Conservation (phyloP, 2,797 vertebrate genomes). For the Alauda arvensis region DNA sequence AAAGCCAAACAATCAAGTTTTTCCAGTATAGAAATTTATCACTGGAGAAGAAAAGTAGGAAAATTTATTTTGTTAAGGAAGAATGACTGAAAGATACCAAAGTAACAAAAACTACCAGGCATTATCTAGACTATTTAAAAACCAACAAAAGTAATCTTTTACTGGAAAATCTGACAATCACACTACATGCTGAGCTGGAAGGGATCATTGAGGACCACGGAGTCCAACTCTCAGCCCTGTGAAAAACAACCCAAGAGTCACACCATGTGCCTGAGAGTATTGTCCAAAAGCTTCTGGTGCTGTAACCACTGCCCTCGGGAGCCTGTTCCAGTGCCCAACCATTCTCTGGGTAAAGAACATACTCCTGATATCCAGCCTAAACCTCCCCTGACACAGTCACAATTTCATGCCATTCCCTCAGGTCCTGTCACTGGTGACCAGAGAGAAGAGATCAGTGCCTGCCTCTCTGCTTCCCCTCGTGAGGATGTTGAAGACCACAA, state of each 20-base stretch:
- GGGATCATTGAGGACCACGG: background rate
- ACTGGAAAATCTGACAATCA: background rate
- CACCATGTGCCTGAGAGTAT: rapidly evolving
- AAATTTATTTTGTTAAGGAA: background rate
- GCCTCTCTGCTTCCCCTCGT: rapidly evolving
- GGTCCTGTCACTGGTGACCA: background rate
- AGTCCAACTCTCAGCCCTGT: background rate
- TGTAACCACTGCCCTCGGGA: background rate
- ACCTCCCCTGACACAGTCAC: background rate
- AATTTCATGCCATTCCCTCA: background rate
- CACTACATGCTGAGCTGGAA: background rate
- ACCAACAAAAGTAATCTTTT: background rate
- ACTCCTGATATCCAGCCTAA: rapidly evolving
- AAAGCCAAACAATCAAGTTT: background rate
- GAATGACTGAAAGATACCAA: background rate
- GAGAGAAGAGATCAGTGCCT: background rate
- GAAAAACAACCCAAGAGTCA: background rate
- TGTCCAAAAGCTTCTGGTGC: background rate
- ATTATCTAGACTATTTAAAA: background rate
- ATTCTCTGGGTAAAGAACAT: rapidly evolving
- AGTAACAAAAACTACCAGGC: background rate
- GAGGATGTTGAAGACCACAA: background rate
- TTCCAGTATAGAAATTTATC: background rate
- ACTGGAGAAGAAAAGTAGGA: background rate
- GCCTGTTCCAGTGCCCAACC: background rate